phyloP scores from a whole-genome alignment of 2,888 invertebrate genomes.

The Eupeodes luniger region DNA sequence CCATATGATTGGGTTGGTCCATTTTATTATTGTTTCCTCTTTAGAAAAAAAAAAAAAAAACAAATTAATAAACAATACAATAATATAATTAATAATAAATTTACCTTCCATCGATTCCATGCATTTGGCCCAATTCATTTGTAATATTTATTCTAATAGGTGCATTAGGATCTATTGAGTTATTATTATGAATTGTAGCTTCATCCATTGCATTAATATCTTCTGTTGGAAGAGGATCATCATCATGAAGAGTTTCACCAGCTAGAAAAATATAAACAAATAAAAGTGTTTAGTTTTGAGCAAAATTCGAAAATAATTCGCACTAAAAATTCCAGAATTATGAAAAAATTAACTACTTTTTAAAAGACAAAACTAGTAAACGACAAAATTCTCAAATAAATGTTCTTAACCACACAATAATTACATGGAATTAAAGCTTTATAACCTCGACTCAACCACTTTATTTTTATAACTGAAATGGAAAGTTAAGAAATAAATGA shows the following conservation, averaged over 20 bases:
- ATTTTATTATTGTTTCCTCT: constrained; percentile 82
- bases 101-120: constrained; percentile 81
- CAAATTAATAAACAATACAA: constrained; percentile 60
- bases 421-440: not conserved
- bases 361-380: too few species aligned
- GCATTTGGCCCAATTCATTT: constrained; percentile 83
- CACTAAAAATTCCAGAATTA: too few species aligned
- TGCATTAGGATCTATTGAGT: constrained; percentile 73
- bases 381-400: not conserved
- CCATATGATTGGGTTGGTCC: constrained; percentile 77
- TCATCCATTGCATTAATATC: constrained; percentile 79
- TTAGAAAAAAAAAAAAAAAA: constrained; percentile 30
- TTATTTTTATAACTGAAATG: constrained; percentile 45
- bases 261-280: constrained; percentile 32
- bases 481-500: constrained; percentile 1
- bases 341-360: too few species aligned
- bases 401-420: not conserved
- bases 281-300: not conserved
- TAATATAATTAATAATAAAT: constrained; percentile 26
- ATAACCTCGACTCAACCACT: constrained; percentile 50
- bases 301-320: too few species aligned
- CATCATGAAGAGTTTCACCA: constrained; percentile 77
- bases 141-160: constrained; percentile 83
- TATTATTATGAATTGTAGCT: constrained; percentile 62
- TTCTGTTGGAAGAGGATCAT: constrained; percentile 82